Percentiles rank a stretch among this genome's conserved stretches.
phyloP scores from a whole-genome alignment of 2,797 vertebrate genomes.

The Coendou prehensilis region DNA sequence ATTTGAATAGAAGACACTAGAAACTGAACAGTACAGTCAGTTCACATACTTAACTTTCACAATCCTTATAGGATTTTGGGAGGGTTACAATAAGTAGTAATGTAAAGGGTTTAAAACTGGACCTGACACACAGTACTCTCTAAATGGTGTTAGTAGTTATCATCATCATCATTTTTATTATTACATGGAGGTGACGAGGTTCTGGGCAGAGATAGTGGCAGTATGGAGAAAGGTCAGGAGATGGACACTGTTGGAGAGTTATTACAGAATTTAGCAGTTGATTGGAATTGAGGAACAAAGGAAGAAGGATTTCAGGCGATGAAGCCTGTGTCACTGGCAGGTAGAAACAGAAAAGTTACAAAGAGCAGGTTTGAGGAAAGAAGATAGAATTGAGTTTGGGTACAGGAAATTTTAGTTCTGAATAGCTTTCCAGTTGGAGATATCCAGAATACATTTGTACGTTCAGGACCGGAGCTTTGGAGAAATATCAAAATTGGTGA shows the following conservation, averaged over 20 bases:
- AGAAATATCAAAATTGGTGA: constrained; percentile 34
- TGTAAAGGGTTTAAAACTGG: constrained; percentile 36
- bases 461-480: constrained; percentile 20
- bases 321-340: constrained; percentile 43
- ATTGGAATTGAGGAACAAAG: constrained; percentile 35
- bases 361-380: constrained; percentile 46
- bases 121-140: neutral
- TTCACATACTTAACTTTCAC: constrained; percentile 22
- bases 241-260: neutral
- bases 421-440: constrained; percentile 56
- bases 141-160: neutral
- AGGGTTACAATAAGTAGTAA: constrained; percentile 31
- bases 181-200: neutral
- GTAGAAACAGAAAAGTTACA: constrained; percentile 51
- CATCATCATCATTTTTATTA: constrained; percentile 30
- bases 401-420: neutral
- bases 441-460: neutral
- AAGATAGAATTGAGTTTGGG: constrained; percentile 59
- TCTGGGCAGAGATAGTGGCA: neutral
- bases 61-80: neutral
- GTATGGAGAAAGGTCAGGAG: constrained; percentile 37
- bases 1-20: constrained; percentile 39
- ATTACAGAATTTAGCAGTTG: constrained; percentile 37
- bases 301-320: neutral
- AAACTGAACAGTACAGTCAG: constrained; percentile 21